phyloP scores from a whole-genome alignment of 1,140 invertebrate genomes.

The Brachionus rotundiformis region DNA sequence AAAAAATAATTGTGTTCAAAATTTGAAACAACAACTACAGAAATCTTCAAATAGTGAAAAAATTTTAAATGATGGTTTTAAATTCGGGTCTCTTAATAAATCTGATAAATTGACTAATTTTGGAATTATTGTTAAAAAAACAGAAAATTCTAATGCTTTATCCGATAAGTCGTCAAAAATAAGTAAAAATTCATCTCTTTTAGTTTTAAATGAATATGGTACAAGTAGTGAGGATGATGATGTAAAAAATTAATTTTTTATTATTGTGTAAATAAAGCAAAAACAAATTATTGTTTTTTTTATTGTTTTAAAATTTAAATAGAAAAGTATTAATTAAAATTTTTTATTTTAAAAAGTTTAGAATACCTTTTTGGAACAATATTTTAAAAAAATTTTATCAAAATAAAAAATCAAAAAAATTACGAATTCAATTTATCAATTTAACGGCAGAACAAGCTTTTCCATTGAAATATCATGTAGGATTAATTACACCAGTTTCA shows the following conservation, averaged over 20 bases:
- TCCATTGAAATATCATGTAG: too few relatives aligned
- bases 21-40: background rate
- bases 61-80: slow-evolving; percentile 2
- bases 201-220: slow-evolving; percentile 18
- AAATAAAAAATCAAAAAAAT: too few relatives aligned
- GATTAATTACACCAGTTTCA: slow-evolving; percentile 48
- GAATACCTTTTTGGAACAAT: background rate
- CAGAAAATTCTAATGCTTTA: background rate
- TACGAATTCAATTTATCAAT: too few relatives aligned
- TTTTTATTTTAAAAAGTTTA: too few relatives aligned
- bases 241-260: background rate
- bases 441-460: too few relatives aligned
- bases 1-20: background rate
- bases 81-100: background rate
- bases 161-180: background rate
- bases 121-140: slow-evolving; percentile 19
- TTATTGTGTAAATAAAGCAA: background rate
- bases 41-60: background rate
- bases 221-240: background rate
- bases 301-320: background rate
- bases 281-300: background rate
- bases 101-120: background rate
- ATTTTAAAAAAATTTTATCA: too few relatives aligned
- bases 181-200: background rate
- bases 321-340: too few relatives aligned